A percentile compares a stretch with the other conserved stretches of the same genome.
Evolutionary conservation across 64 coral and sea anemone genomes (phyloP).

Genomic region (Orbicella faveolata): DNA sequence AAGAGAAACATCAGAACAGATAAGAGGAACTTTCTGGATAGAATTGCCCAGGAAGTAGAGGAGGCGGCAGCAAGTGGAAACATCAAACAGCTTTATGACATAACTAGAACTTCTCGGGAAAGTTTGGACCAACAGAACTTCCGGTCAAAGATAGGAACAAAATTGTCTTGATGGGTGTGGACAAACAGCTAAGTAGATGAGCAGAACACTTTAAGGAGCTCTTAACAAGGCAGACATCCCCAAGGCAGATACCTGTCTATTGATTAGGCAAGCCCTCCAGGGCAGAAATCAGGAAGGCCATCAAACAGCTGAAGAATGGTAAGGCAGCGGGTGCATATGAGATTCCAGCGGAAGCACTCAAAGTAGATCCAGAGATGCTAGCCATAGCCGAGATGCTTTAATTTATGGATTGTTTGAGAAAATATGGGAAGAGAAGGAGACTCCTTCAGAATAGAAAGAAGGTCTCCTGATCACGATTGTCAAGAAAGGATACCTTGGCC

Average conservation of each 20-base stretch:
- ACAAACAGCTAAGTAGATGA: no score
- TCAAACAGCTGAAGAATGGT: neutral
- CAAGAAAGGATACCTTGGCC: neutral
- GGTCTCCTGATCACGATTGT: neutral
- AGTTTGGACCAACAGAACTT: neutral
- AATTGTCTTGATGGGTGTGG: no score
- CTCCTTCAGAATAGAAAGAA: neutral
- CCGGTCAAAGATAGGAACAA: no score
- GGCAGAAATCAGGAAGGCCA: neutral
- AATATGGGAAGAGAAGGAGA: neutral
- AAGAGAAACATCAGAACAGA: no score
- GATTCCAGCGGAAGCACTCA: constrained; percentile 21
- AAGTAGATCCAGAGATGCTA: neutral
- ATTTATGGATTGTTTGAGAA: neutral
- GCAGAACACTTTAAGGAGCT: neutral
- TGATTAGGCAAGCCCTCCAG: neutral
- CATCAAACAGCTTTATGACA: constrained; percentile 22
- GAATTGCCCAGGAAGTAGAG: neutral
- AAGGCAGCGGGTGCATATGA: constrained; percentile 24
- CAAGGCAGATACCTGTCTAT: neutral
- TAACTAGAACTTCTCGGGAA: constrained; percentile 1
- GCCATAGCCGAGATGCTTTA: no score
- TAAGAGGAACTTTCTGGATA: no score
- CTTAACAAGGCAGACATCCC: neutral
- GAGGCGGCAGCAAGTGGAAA: constrained; percentile 16